phyloP scores from a whole-genome alignment of 2,113 vertebrate genomes.

The Zosterops pallidus region DNA sequence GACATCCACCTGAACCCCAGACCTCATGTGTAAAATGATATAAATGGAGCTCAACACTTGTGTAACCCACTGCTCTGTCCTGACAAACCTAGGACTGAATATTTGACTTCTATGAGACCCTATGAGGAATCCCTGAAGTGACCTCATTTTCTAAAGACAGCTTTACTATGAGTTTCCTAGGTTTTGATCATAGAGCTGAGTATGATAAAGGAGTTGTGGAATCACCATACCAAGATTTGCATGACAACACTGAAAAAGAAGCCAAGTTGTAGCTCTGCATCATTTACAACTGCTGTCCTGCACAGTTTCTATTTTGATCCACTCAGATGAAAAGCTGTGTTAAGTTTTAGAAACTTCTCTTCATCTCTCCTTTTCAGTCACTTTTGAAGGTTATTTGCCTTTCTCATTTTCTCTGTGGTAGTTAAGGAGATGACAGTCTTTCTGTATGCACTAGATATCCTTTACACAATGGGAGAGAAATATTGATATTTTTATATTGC shows the following conservation, averaged over 20 bases:
- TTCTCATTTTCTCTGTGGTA: slow-evolving; percentile 23
- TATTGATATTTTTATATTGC: slow-evolving; percentile 30
- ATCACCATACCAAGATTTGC: not conserved
- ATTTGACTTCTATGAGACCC: not conserved
- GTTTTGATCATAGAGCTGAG: not conserved
- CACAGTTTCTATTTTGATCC: not conserved
- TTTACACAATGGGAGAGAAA: slow-evolving; percentile 23
- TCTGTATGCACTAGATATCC: not conserved
- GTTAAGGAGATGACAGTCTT: slow-evolving; percentile 7
- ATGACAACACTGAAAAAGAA: not conserved
- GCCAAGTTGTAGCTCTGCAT: not conserved
- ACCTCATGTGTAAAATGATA: not conserved
- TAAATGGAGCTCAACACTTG: not conserved
- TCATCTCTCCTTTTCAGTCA: not conserved
- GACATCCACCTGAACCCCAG: not conserved
- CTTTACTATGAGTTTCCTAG: not conserved
- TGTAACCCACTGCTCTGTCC: not conserved
- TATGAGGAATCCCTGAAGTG: not conserved
- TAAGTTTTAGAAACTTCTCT: slow-evolving; percentile 28
- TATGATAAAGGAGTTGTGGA: not conserved
- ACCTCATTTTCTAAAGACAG: not conserved
- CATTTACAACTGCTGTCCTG: not conserved
- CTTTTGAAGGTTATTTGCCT: slow-evolving; percentile 19
- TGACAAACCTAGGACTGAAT: not conserved
- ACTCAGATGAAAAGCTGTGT: not conserved